Percentiles rank a stretch among this genome's conserved stretches.
Evolutionary conservation across 2,113 vertebrate species (phyloP).

Genomic region (Notarius lentiginosus): DNA sequence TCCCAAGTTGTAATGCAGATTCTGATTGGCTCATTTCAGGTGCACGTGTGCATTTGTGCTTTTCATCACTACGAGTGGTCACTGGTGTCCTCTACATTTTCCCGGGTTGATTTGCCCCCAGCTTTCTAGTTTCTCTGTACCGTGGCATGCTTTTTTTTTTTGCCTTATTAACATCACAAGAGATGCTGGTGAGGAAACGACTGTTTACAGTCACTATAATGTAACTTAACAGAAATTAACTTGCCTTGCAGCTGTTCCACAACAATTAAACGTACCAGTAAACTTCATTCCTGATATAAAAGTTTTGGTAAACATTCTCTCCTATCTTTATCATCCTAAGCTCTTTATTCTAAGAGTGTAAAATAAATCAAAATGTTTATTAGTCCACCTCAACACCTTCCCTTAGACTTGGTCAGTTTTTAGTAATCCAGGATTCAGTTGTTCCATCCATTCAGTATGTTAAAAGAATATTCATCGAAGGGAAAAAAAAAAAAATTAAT

Average conservation of each 20-base stretch:
- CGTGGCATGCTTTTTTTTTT: neutral
- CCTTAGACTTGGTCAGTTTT: neutral
- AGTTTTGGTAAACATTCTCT: neutral
- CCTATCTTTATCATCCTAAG: neutral
- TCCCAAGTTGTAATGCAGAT: too few relatives aligned
- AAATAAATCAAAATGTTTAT: neutral
- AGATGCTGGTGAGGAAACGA: neutral
- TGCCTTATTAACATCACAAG: neutral
- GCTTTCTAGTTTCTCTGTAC: too few relatives aligned
- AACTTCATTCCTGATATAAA: neutral
- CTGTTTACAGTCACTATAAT: neutral
- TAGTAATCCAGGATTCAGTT: neutral
- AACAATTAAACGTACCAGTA: too few relatives aligned
- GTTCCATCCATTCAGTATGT: neutral
- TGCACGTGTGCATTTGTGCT: too few relatives aligned
- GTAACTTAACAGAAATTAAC: neutral
- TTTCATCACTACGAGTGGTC: too few relatives aligned
- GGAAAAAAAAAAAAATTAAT: neutral
- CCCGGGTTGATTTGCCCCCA: too few relatives aligned
- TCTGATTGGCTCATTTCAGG: too few relatives aligned
- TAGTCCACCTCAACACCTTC: neutral
- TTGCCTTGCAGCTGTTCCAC: neutral
- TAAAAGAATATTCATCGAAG: neutral
- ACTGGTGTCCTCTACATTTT: too few relatives aligned
- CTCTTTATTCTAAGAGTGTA: neutral